phyloP scores from a whole-genome alignment of 2,888 invertebrate species.

The Agonopterix arenella region DNA sequence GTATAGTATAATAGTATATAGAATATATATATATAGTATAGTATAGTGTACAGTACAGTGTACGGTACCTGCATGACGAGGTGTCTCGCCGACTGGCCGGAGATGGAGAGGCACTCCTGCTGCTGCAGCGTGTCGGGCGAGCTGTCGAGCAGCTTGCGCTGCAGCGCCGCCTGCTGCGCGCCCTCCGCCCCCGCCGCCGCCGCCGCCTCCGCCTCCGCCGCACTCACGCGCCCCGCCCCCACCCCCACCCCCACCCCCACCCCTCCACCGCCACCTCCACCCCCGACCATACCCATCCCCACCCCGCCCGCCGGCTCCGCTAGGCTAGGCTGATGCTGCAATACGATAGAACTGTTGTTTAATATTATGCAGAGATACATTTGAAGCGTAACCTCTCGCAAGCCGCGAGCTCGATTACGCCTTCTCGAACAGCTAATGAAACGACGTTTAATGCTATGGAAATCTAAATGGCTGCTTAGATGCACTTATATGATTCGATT shows the following conservation, averaged over 20 bases:
- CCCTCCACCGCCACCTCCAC: neutral
- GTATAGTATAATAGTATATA: too few relatives aligned
- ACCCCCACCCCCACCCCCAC: neutral
- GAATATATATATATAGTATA: too few relatives aligned
- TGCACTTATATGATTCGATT: too few relatives aligned
- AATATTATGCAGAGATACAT: neutral
- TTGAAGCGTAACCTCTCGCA: too few relatives aligned
- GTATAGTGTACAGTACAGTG: neutral
- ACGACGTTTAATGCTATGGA: too few relatives aligned
- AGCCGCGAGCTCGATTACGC: too few relatives aligned
- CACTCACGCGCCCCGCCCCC: constrained; percentile 29
- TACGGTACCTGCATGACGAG: constrained; percentile 76
- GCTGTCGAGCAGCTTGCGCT: constrained; percentile 87
- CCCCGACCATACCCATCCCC: neutral
- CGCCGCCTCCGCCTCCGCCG: constrained; percentile 79
- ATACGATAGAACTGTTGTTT: neutral
- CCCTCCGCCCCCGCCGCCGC: constrained; percentile 80
- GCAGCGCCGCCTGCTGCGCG: constrained; percentile 88
- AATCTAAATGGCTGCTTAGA: too few relatives aligned
- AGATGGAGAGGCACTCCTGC: constrained; percentile 88
- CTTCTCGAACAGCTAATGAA: too few relatives aligned
- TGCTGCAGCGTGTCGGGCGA: constrained; percentile 88
- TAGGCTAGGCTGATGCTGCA: neutral
- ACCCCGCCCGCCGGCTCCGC: neutral
- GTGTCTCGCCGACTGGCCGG: constrained; percentile 90